Conservation (phyloP, 2,113 vertebrate genomes). For the Podiceps cristatus region DNA sequence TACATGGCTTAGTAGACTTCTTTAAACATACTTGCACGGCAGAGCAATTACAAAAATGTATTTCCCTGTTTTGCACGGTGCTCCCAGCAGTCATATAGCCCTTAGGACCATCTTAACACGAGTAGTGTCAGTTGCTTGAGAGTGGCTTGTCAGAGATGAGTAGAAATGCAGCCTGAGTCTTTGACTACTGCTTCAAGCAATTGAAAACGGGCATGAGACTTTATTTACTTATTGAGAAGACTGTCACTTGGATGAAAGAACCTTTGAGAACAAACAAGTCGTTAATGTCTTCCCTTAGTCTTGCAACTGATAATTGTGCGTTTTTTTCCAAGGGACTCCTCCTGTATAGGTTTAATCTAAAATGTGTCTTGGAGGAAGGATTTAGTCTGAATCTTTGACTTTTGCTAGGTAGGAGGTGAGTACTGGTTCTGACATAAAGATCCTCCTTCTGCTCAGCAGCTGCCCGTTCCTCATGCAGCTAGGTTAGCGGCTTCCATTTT, state of each 20-base stretch:
- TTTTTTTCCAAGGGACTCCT: not conserved
- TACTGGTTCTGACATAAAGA: not conserved
- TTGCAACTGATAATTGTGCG: not conserved
- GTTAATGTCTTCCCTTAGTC: not conserved
- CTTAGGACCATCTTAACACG: not conserved
- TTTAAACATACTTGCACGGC: slow-evolving; percentile 16
- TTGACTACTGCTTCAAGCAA: not conserved
- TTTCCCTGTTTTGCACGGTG: not conserved
- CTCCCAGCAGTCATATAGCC: slow-evolving; percentile 27
- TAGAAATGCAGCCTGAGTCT: not conserved
- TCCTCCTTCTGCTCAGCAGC: not conserved
- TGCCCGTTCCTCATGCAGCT: not conserved
- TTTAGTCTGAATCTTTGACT: not conserved
- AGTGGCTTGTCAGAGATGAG: not conserved
- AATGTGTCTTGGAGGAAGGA: not conserved
- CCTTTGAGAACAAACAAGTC: not conserved
- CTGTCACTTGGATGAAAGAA: not conserved
- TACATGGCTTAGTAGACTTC: slow-evolving; percentile 56
- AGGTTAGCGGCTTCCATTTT: not conserved
- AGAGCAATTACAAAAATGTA: not conserved
- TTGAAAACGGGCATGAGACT: not conserved
- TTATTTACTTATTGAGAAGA: not conserved
- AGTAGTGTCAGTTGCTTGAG: not conserved
- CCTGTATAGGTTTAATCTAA: not conserved
- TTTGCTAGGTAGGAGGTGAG: not conserved